A percentile compares a stretch with the other conserved stretches of the same genome.
Evolutionary conservation across 30 jellyfish, hydroid and myxozoan species (phyloP).

Genomic region (Turritopsis dohrnii): DNA sequence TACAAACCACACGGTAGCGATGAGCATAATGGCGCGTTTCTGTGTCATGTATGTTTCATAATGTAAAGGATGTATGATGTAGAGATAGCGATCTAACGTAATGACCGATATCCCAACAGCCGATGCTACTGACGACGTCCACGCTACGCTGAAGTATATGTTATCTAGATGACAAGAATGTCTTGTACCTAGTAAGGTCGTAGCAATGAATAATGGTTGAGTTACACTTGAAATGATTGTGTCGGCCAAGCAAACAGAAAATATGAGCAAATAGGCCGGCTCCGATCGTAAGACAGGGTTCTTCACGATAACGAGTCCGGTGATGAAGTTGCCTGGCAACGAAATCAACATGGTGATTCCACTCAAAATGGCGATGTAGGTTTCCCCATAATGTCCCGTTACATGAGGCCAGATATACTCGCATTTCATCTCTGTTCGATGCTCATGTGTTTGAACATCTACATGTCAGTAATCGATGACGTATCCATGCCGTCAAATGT

Average conservation of each 20-base stretch:
- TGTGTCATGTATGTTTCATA: conserved; percentile 32
- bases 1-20: conserved; percentile 17
- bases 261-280: conserved; percentile 69
- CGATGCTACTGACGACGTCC: conserved; percentile 32
- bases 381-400: conserved; percentile 25
- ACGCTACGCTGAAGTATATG: conserved; percentile 17
- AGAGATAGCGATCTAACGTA: conserved; percentile 32
- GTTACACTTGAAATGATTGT: conserved; percentile 50
- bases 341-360: conserved; percentile 25
- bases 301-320: conserved; percentile 38
- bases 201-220: conserved; percentile 64
- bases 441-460: not conserved
- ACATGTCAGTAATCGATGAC: too few relatives aligned
- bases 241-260: conserved; percentile 69
- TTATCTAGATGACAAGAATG: conserved; percentile 43
- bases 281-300: conserved; percentile 46
- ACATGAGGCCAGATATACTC: conserved; percentile 31
- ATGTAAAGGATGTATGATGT: conserved; percentile 29
- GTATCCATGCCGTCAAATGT: too few relatives aligned
- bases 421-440: not conserved
- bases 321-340: conserved; percentile 32
- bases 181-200: conserved; percentile 34
- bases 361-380: conserved; percentile 5
- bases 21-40: conserved; percentile 23
- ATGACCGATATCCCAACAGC: conserved; percentile 20